Base-by-base conservation (phyloP, 2,113 vertebrate species). In the Oriolus oriolus region DNA sequence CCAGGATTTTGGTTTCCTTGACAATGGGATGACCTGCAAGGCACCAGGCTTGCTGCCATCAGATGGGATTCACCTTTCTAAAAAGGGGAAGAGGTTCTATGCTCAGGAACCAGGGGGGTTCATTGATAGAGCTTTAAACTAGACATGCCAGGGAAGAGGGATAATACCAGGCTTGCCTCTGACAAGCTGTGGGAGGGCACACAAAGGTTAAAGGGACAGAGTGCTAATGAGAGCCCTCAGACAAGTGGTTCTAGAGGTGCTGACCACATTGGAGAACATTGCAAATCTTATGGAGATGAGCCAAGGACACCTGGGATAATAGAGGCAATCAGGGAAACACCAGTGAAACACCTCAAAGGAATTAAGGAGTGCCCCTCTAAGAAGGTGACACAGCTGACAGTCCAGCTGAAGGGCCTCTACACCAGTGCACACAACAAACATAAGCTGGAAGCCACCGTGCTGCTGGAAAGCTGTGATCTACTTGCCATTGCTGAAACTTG, bases 381-480 rank as follows among this genome's bases (percentile, higher is more conserved):
- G 50, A 53, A 37, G 52, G 26, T 63, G 49, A 53, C 15, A 23
- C 19, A 82, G 44, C 30, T 53, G 68, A 54, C 41, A n/a, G 41
- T 24, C 27, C 27, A 54, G 68, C 18, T 54, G 49, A n/a, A 33
- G 23, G 20, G 24, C 42, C 50, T 30, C n/a, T 28, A 33, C 19
- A 57, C 20, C 35, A 57, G 4, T 11, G 50, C 52, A 41, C 42
- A 24, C 30, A 30, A 24, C 0, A 0, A 39, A 26, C 49, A 20
- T 10, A 19, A 49, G 24, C 30, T 65, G 82, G 28, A 65, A 85
- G 42, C 30, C 42, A 65, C 20, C 0, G 0, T 20, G 30, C 70
- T 75, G 35, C 30, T 65, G 13, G 50, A 75, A 65, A 49, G 30
- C 60, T 41, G 44, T 49, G 60, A 49, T 19, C 28, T 22, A 54